Conservation (phyloP, 2,888 invertebrate genomes). For the Lasioglossum pauxillum region DNA sequence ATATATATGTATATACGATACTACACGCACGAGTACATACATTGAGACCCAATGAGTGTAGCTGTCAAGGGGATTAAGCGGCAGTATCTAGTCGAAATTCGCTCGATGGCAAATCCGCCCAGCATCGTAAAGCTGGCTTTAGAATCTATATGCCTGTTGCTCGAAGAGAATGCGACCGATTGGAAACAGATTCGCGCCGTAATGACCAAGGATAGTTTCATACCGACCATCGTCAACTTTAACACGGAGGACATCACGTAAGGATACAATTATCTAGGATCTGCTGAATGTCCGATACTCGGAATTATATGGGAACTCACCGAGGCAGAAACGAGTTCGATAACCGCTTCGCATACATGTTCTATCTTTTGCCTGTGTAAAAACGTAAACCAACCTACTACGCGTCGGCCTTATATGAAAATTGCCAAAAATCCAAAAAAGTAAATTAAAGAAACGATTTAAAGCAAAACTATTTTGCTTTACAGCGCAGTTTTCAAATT, state of each 20-base stretch:
- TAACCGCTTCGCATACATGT: conserved; percentile 77
- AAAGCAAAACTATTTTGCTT: no score
- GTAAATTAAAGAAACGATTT: no score
- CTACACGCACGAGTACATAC: not conserved
- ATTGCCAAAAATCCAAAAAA: no score
- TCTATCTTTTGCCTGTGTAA: conserved; percentile 58
- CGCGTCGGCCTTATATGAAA: no score
- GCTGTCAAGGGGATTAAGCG: conserved; percentile 98
- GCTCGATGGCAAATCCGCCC: conserved; percentile 98
- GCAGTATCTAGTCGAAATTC: conserved; percentile 97
- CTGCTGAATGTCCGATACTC: conserved; percentile 76
- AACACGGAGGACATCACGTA: conserved; percentile 97
- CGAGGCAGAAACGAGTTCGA: conserved; percentile 61
- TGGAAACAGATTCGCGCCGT: conserved; percentile 97
- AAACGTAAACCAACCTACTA: conserved; percentile 10
- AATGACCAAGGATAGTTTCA: conserved; percentile 98
- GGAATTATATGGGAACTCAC: conserved; percentile 68
- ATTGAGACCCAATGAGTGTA: conserved; percentile 78
- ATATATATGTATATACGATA: not conserved
- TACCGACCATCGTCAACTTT: conserved; percentile 97
- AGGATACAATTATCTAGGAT: conserved; percentile 83
- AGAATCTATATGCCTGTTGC: conserved; percentile 96
- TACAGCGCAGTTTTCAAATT: no score
- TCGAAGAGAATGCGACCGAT: conserved; percentile 95
- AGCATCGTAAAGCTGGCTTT: conserved; percentile 96